Evolutionary conservation across 2,797 vertebrate genomes (phyloP).

Genomic region (Manis crassicaudata): DNA sequence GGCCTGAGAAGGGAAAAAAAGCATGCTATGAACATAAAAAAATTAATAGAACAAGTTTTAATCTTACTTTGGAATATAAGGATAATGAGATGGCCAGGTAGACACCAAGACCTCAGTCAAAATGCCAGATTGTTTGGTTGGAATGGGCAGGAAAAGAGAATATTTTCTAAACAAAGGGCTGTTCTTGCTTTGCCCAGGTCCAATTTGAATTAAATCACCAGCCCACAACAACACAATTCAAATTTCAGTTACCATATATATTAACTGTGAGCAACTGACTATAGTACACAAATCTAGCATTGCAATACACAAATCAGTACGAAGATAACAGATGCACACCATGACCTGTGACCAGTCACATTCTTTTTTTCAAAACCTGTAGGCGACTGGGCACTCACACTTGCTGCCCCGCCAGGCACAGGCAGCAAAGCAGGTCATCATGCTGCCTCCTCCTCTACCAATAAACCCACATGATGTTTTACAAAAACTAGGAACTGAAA

Average conservation of each 20-base stretch:
- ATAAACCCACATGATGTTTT: neutral
- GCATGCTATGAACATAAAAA: neutral
- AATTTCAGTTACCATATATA: neutral
- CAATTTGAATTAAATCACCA: neutral
- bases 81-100: neutral
- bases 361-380: neutral
- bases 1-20: conserved; percentile 85
- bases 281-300: neutral
- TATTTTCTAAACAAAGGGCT: conserved; percentile 29
- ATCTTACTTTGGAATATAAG: conserved; percentile 3
- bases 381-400: neutral
- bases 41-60: conserved; percentile 24
- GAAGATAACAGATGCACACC: neutral
- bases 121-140: neutral
- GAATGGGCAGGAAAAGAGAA: conserved; percentile 6
- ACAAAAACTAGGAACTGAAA: conserved; percentile 34
- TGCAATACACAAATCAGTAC: neutral
- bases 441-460: neutral
- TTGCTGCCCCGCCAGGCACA: neutral
- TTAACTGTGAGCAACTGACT: neutral
- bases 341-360: neutral
- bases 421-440: neutral
- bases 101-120: conserved; percentile 33
- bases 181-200: neutral
- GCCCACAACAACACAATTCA: neutral